phyloP scores from a whole-genome alignment of 2,797 vertebrate species.

The Myotis pilosus region DNA sequence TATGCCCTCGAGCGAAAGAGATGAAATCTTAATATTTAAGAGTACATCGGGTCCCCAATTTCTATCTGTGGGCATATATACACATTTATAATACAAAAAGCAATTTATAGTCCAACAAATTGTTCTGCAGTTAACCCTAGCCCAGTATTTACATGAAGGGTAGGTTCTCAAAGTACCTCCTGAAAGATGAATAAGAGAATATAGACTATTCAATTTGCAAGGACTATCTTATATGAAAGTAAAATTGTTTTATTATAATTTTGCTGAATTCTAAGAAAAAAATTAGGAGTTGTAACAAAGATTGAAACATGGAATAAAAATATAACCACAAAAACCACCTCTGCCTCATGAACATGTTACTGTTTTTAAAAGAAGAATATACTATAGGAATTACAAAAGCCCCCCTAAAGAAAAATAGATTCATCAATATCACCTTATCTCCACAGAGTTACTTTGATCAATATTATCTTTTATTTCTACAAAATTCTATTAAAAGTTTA shows the following conservation, averaged over 20 bases:
- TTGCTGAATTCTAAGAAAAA: neutral
- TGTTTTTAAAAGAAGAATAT: neutral
- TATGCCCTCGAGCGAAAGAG: slow-evolving; percentile 8
- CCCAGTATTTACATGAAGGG: neutral
- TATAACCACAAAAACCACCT: neutral
- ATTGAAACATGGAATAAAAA: neutral
- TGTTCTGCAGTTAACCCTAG: neutral
- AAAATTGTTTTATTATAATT: neutral
- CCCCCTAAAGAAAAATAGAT: neutral
- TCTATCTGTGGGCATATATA: neutral
- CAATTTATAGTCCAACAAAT: neutral
- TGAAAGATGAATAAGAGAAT: neutral
- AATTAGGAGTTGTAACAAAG: neutral
- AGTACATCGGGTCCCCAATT: neutral
- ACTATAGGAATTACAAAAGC: neutral
- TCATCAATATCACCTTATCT: neutral
- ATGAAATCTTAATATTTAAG: slow-evolving; percentile 14
- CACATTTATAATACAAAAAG: neutral
- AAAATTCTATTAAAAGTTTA: neutral
- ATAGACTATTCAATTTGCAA: neutral
- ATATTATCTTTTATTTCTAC: neutral
- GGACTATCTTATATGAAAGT: neutral
- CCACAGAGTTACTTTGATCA: neutral
- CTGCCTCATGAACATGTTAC: neutral
- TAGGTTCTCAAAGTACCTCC: neutral